Conservation (phyloP, 2,888 invertebrate species). For the Drosophila buzzatii region DNA sequence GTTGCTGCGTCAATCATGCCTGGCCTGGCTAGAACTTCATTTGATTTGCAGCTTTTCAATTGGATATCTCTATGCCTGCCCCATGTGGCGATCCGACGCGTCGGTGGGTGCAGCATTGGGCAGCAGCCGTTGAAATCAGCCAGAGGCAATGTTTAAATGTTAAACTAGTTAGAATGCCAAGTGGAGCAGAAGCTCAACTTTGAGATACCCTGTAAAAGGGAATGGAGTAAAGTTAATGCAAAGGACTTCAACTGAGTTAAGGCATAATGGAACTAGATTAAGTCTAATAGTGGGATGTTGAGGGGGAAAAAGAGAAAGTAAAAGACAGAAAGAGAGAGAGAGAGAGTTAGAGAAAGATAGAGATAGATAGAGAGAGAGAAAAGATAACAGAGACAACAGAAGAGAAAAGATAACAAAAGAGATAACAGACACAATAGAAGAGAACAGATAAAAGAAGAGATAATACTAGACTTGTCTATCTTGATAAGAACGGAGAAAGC, state of each 20-base stretch:
- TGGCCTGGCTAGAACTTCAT: slow-evolving; percentile 52
- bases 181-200: not conserved
- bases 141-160: slow-evolving; percentile 40
- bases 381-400: not conserved
- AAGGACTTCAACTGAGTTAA: not conserved
- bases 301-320: not conserved
- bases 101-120: slow-evolving; percentile 54
- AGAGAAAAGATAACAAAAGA: too few species aligned
- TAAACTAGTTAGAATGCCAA: slow-evolving; percentile 28
- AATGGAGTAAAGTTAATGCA: not conserved
- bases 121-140: slow-evolving; percentile 20
- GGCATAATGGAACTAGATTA: not conserved
- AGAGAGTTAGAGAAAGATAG: not conserved
- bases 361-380: not conserved
- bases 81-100: slow-evolving; percentile 35
- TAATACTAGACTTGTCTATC: fast-evolving
- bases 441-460: not conserved
- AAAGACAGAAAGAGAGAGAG: not conserved
- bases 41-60: slow-evolving; percentile 53
- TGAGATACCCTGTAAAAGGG: slow-evolving; percentile 13
- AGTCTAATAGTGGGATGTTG: not conserved
- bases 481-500: too few species aligned
- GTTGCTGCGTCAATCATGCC: slow-evolving; percentile 56
- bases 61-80: slow-evolving; percentile 40
- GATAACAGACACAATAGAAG: not conserved